Base-by-base conservation (phyloP, 2,797 vertebrate species). In the Acanthurus tractus region DNA sequence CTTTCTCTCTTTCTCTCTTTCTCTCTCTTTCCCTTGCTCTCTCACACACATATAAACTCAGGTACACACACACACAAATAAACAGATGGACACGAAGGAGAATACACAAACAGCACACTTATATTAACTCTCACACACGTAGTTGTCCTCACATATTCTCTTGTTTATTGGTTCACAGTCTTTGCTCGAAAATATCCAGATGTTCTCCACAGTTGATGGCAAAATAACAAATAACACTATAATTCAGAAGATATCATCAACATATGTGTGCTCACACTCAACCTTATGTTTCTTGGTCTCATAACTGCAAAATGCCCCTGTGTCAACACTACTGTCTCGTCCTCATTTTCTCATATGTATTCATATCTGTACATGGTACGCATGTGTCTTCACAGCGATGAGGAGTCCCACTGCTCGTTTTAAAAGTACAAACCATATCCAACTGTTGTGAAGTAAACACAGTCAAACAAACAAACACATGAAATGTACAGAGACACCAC, bases 381-480 rank as follows among this genome's bases (percentile, higher is more conserved):
- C 1, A n/a, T 74, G 49, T 34, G 48, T 83, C 50, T 61, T 81
- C 65, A 69, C 72, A 75, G 78, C 11, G 17, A 70, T 62, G 78
- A 85, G 58, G 56, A 74, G 50, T 70, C 48, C 64, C 63, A 73
- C 54, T 40, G 68, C 75, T 69, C 59, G 46, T 80, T 79, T 81
- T 68, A 87, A 81, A 58, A 85, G 73, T 71, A 80, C 50, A 89
- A 83, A 83, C 81, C 46, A 72, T 76, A 84, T 78, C 74, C 83
- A 91, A 83, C 81, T 91, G 90, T 81, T 89, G 85, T 63, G 78
- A 90, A 83, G 76, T 87, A 91, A 94, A 93, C 86, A 94, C 79
- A 90, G 79, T 89, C 82, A 93, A 87, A 91, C 82, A 88, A 70
- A 86, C 67, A 78, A 49, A 55, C 71, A 82, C 53, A 69, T 22